phyloP scores from a whole-genome alignment of 1,140 invertebrate species.

The Drosophila seguyi region DNA sequence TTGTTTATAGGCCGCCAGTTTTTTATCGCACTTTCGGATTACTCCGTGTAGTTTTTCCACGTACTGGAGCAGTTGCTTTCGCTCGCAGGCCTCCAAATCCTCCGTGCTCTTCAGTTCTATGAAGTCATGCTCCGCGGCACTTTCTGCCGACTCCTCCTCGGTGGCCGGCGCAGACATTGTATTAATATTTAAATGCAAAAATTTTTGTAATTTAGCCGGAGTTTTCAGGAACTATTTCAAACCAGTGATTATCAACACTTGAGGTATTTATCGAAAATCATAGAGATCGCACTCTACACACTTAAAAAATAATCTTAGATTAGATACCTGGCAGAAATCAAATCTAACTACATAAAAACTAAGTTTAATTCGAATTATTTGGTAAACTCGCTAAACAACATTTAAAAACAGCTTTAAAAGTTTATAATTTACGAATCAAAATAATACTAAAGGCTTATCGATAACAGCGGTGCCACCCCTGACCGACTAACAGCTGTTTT shows the following conservation, averaged over 20 bases:
- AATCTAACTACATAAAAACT: too few species aligned
- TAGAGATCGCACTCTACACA: not conserved
- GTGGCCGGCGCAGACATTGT: conserved; percentile 32
- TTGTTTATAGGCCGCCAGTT: conserved; percentile 62
- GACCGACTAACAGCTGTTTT: conserved; percentile 42
- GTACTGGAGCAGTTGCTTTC: conserved; percentile 48
- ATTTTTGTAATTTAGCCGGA: not conserved
- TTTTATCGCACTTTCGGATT: conserved; percentile 67
- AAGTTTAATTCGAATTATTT: not conserved
- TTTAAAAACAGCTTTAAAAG: too few species aligned
- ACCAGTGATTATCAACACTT: not conserved
- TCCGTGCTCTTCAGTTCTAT: conserved; percentile 57
- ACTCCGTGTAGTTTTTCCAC: conserved; percentile 70
- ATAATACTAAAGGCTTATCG: not conserved
- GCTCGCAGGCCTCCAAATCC: conserved; percentile 44
- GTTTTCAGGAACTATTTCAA: not conserved
- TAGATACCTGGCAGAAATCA: not conserved
- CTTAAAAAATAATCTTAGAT: not conserved
- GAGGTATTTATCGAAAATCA: not conserved
- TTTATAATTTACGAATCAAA: not conserved
- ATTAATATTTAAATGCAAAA: conserved; percentile 8
- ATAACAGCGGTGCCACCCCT: not conserved
- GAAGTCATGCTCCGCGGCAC: conserved; percentile 47
- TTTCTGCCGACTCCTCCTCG: conserved; percentile 7
- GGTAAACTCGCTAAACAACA: too few species aligned